Evolutionary conservation across 1,140 invertebrate genomes (phyloP), one percentile per base, ranked within the genome.

Genomic region (Bombyx mandarina): DNA sequence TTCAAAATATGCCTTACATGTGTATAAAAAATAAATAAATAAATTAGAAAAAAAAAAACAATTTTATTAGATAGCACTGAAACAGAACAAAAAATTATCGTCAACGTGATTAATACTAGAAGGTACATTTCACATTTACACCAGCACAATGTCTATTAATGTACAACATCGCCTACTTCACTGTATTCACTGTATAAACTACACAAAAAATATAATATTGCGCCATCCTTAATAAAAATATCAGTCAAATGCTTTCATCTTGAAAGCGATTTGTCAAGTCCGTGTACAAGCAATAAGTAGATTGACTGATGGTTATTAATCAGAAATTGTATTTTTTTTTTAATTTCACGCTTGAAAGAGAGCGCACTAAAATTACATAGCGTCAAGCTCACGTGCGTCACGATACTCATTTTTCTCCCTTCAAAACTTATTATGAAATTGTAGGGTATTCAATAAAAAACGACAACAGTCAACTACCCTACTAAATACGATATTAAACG

Each of bases 61-160:
- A 58, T 65, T 82, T 83, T 75, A 82, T 35, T 35, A 35, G 2
- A 68, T 79, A 79, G 76, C 72, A 82, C 64, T 79, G 72, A 77
- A 73, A 75, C 71, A 67, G 66, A 67, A 83, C 80, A 69, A 69
- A 58, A 78, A 79, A 82, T 80, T 82, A 62, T 66, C 77, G 73
- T 79, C 69, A 74, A 69, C 65, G 65, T 69, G 54, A 65, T 63
- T 67, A 66, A 78, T 80, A 80, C 69, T 79, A 79, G 65, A 69
- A 71, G 72, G 75, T 79, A 77, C 72, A 68, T 64, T 62, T 73
- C 60, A 18, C 12, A 63, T 57, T 72, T 72, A 71, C 68, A 72
- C 61, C 68, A 75, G 67, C 70, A 77, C 67, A 74, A 71, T 70
- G 68, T 66, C 58, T 66, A 68, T 58, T 69, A 63, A 73, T 69